phyloP scores from a whole-genome alignment of 2,113 vertebrate genomes.

The Oryctolagus cuniculus region mOryCun1.1 NC_091450.1:37863501-37864000 shows the following conservation, averaged over 20 bases:
- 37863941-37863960: background rate
- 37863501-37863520: background rate
- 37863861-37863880: constrained; percentile 2
- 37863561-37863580: background rate
- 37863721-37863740: constrained; percentile 9
- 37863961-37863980: background rate
- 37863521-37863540: background rate
- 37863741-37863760: constrained; percentile 49
- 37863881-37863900: background rate
- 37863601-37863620: constrained; percentile 45
- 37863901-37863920: constrained; percentile 5
- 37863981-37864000: background rate
- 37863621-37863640: constrained; percentile 32
- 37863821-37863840: background rate
- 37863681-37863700: constrained; percentile 39
- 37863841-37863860: background rate
- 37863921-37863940: constrained; percentile 36
- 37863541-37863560: background rate
- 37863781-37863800: constrained; percentile 9
- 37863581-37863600: background rate
- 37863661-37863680: constrained; percentile 60
- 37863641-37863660: constrained; percentile 37
- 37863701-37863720: constrained; percentile 43
- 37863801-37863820: constrained; percentile 16
- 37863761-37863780: constrained; percentile 49